Base-by-base conservation (phyloP, 2,888 invertebrate species). In the Therioaphis trifolii region DNA sequence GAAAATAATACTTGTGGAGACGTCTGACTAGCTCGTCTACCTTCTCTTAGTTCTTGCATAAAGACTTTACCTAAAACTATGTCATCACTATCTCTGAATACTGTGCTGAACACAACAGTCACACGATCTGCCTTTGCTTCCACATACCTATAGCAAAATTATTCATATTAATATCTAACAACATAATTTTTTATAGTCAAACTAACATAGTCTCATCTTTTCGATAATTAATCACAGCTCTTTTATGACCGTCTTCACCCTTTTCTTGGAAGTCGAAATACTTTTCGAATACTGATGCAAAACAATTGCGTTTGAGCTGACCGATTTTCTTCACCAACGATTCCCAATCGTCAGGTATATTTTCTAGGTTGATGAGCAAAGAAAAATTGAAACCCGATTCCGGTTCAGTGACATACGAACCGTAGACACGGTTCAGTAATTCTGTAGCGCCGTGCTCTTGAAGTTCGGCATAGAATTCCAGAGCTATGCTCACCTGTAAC, bases 11-110 rank as follows among this genome's bases (percentile, higher is more conserved):
- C 96, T 91, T 94, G 94, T 55, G 95, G 95, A 85, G 97, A 96
- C 79, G 97, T 98, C 88, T 98, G 97, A 86, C 96, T 96, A 40
- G 97, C 98, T 89, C 98, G 92, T 86, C 99, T 92, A 24, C 99
- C 99, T 90, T 99, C 99, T 89, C 98, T 97, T 88, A 99, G 94
- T 90, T 99, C 99, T 91, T 99, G 98, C 94, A 99, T 95, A 91
- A 99, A 99, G 87, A 99, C 96, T 91, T 99, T 99, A 84, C 99
- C 99, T 89, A 99, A 96, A 82, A 99, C 94, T 88, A 99, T 94
- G 89, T 99, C 99, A 89, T 98, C 98, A 88, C 98, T 97, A 89
- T 99, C 98, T 88, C 97, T 95, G 90, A 99, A 99, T 88, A 99
- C 94, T 86, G 99, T 99, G 87, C 98, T 98, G 91, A 99, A 99